Percentiles rank a stretch among this genome's conserved stretches.
Conservation (phyloP, 2,113 vertebrate species). For the Electrona antarctica region DNA sequence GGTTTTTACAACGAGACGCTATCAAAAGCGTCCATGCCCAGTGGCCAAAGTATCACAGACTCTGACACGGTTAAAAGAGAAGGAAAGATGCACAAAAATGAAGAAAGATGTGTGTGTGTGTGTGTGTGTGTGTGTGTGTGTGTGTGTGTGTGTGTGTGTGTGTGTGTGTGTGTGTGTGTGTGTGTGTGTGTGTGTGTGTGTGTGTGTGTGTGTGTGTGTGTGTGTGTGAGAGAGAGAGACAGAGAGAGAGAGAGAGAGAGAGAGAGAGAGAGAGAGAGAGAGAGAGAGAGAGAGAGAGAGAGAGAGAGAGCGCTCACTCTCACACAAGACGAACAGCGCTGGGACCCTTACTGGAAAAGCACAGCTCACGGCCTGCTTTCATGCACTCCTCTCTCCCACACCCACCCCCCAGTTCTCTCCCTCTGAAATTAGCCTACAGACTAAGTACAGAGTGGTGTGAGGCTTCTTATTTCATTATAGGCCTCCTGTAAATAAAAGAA, state of each 20-base stretch:
- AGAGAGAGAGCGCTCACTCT: conserved; percentile 2
- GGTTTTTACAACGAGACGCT: no score
- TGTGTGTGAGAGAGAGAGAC: conserved; percentile 9
- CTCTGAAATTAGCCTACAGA: conserved; percentile 84
- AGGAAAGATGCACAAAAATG: no score
- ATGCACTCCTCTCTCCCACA: conserved; percentile 69
- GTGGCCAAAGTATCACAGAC: no score
- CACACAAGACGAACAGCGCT: conserved; percentile 68
- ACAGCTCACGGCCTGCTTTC: conserved; percentile 39
- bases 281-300: conserved; percentile 27
- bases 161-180: not conserved
- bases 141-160: conserved; percentile 3
- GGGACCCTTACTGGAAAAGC: conserved; percentile 49
- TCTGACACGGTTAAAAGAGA: no score
- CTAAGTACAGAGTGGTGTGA: conserved; percentile 77
- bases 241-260: conserved; percentile 31
- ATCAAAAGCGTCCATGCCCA: no score
- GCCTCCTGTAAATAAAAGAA: conserved; percentile 85
- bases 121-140: not conserved
- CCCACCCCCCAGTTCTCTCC: conserved; percentile 64
- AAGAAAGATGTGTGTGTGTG: no score
- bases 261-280: conserved; percentile 46
- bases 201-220: no score
- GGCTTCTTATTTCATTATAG: conserved; percentile 85
- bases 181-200: not conserved